A percentile compares a stretch with the other conserved stretches of the same genome.
Evolutionary conservation across 2,888 invertebrate species (phyloP).

Genomic region (Caenorhabditis zanzibari): DNA sequence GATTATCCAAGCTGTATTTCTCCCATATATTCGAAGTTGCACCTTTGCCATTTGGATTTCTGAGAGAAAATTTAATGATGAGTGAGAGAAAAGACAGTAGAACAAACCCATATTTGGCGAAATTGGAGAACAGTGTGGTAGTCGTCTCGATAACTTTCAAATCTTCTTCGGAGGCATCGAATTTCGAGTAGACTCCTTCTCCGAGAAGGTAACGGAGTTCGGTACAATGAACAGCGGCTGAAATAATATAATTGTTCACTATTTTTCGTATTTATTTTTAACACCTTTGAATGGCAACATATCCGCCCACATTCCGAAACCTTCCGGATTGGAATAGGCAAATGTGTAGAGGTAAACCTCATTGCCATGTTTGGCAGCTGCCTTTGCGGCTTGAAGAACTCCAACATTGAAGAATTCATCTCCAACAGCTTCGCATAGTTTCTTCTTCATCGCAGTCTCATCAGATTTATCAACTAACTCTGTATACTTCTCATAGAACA

Average conservation of each 20-base stretch:
- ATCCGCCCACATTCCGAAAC: conserved; percentile 67
- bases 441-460: conserved; percentile 40
- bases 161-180: conserved; percentile 71
- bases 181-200: conserved; percentile 72
- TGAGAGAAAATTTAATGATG: background rate
- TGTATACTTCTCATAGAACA: conserved; percentile 36
- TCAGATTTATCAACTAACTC: conserved; percentile 32
- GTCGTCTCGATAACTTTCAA: conserved; percentile 69
- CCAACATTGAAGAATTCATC: conserved; percentile 65
- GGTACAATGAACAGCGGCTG: conserved; percentile 71
- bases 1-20: conserved; percentile 25
- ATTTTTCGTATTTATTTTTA: background rate
- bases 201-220: conserved; percentile 75
- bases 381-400: conserved; percentile 54
- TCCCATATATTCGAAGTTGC: conserved; percentile 29
- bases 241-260: background rate
- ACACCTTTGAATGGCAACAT: conserved; percentile 70
- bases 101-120: conserved; percentile 73
- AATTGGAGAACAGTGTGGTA: conserved; percentile 71
- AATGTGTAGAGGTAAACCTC: conserved; percentile 70
- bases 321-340: conserved; percentile 66
- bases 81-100: background rate
- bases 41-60: conserved; percentile 53
- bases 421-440: conserved; percentile 49
- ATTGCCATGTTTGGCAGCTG: conserved; percentile 63